Evolutionary conservation across 2,888 invertebrate genomes (phyloP).

Genomic region (Malthinus flaveolus): DNA sequence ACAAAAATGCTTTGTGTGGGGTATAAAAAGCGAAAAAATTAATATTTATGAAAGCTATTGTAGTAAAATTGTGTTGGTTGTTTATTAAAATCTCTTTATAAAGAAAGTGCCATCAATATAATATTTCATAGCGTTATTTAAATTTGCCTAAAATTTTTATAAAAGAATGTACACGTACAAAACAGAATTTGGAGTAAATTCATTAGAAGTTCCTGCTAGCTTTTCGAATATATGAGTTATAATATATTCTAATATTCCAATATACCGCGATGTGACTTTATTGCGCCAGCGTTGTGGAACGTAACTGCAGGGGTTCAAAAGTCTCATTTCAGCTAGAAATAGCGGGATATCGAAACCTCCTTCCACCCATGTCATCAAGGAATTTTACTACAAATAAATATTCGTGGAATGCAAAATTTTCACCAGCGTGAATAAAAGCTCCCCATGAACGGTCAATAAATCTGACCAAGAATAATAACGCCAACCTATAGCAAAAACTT

Average conservation of each 20-base stretch:
- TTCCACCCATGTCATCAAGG: slow-evolving; percentile 30
- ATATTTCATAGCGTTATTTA: not conserved
- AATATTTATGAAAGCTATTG: not conserved
- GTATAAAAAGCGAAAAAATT: not conserved
- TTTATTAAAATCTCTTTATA: slow-evolving; percentile 6
- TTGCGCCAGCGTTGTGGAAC: slow-evolving; percentile 30
- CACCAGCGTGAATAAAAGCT: slow-evolving; percentile 32
- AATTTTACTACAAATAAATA: slow-evolving; percentile 36
- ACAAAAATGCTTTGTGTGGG: not conserved
- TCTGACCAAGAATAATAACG: slow-evolving; percentile 35
- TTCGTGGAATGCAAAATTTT: slow-evolving; percentile 29
- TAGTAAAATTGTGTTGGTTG: slow-evolving; percentile 1
- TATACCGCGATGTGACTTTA: slow-evolving; percentile 30
- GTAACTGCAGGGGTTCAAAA: slow-evolving; percentile 25
- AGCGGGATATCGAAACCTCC: slow-evolving; percentile 28
- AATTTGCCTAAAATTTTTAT: not conserved
- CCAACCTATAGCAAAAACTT: slow-evolving; percentile 23
- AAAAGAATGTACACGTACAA: slow-evolving; percentile 5
- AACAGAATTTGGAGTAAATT: slow-evolving; percentile 18
- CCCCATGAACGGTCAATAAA: slow-evolving; percentile 39
- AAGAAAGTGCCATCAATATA: not conserved
- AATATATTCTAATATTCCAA: slow-evolving; percentile 33
- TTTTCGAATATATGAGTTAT: slow-evolving; percentile 22
- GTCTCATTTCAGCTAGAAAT: slow-evolving; percentile 26
- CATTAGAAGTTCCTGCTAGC: slow-evolving; percentile 19